Conservation (phyloP, 1,140 invertebrate species). For the Atta cephalotes region DNA sequence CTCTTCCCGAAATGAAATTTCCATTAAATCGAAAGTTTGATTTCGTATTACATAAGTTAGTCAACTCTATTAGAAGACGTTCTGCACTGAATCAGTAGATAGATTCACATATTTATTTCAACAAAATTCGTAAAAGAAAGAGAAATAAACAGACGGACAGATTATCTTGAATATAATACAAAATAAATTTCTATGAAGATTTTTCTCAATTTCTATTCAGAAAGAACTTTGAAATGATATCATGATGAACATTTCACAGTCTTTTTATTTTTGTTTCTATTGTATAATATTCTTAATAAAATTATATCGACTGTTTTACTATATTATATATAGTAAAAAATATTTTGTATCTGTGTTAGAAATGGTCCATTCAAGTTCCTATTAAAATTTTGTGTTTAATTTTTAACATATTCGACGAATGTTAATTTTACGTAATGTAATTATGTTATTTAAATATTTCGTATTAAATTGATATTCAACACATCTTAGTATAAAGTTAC, state of each 20-base stretch:
- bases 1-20: slow-evolving; percentile 4
- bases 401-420: too few relatives aligned
- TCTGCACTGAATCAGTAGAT: background rate
- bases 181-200: background rate
- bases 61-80: too few relatives aligned
- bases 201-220: too few relatives aligned
- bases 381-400: too few relatives aligned
- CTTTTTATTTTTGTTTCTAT: background rate
- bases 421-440: too few relatives aligned
- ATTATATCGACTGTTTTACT: too few relatives aligned
- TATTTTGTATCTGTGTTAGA: too few relatives aligned
- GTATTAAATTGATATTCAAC: too few relatives aligned
- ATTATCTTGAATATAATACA: background rate
- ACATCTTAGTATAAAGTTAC: too few relatives aligned
- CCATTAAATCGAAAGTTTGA: background rate
- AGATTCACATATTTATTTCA: background rate
- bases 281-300: background rate
- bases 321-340: too few relatives aligned
- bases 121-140: background rate
- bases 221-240: background rate
- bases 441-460: too few relatives aligned
- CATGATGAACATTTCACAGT: background rate
- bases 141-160: background rate
- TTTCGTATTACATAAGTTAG: background rate
- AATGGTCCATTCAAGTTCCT: too few relatives aligned